phyloP scores from a whole-genome alignment of 2,113 vertebrate species.

The Petrocephalus microphthalmus region DNA sequence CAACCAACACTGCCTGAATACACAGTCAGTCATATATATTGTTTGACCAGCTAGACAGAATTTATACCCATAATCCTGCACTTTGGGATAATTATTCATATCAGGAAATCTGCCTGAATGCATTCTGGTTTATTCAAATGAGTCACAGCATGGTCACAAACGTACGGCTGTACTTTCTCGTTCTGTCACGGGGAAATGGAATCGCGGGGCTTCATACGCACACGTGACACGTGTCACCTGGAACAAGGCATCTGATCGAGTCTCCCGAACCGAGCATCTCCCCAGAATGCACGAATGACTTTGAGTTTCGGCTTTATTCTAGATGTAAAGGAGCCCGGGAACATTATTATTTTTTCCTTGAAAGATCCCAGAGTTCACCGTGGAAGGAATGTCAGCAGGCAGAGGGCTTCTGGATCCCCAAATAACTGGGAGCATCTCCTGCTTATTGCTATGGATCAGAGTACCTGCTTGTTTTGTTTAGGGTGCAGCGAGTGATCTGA shows the following conservation, averaged over 20 bases:
- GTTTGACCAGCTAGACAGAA: neutral
- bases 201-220: neutral
- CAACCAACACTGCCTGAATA: neutral
- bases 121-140: neutral
- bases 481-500: neutral
- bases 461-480: neutral
- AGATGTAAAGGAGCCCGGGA: neutral
- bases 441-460: slow-evolving; percentile 4
- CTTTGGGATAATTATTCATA: neutral
- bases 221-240: neutral
- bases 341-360: neutral
- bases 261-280: neutral
- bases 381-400: neutral
- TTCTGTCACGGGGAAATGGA: neutral
- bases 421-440: neutral
- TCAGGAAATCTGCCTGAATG: neutral
- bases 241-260: neutral
- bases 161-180: neutral
- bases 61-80: neutral
- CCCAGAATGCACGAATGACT: neutral
- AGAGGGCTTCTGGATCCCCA: neutral
- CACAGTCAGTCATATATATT: neutral
- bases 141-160: neutral
- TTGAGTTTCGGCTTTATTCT: neutral
- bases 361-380: neutral